Conservation (phyloP, 2,797 vertebrate genomes). For the Spondyliosoma cantharus region DNA sequence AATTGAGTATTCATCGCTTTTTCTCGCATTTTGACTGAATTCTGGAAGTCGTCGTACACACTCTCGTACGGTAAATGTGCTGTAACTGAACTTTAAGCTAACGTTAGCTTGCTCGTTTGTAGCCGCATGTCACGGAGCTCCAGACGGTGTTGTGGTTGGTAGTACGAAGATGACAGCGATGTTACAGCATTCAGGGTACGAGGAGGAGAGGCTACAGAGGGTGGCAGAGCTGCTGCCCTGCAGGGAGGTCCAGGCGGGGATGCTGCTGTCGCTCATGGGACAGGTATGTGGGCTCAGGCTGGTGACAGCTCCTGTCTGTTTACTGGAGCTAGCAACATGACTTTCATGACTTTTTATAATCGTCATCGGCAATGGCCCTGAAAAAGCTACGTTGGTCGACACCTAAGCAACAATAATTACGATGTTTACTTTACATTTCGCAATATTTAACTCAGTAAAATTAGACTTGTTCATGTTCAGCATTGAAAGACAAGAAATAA, state of each 20-base stretch:
- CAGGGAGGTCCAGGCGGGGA: conserved; percentile 87
- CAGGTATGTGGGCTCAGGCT: conserved; percentile 83
- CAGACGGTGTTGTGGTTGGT: background rate
- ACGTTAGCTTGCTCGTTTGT: background rate
- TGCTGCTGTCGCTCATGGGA: conserved; percentile 90
- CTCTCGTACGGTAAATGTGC: background rate
- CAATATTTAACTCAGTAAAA: background rate
- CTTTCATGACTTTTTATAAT: too few relatives aligned
- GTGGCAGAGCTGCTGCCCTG: conserved; percentile 86
- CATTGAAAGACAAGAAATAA: background rate
- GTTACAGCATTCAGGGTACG: conserved; percentile 81
- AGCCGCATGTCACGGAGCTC: background rate
- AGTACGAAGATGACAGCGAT: conserved; percentile 74
- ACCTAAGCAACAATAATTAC: background rate
- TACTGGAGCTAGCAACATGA: too few relatives aligned
- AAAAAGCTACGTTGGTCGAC: too few relatives aligned
- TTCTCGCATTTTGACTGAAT: background rate
- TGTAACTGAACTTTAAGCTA: conserved; percentile 17
- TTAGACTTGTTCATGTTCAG: background rate
- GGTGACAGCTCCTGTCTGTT: background rate
- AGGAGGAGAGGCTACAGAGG: conserved; percentile 78
- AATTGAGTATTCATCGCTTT: background rate
- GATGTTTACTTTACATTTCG: background rate
- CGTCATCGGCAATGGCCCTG: too few relatives aligned
- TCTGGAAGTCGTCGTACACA: background rate